Base-by-base conservation (phyloP, 2,888 invertebrate species). In the Nebria brevicollis region DNA sequence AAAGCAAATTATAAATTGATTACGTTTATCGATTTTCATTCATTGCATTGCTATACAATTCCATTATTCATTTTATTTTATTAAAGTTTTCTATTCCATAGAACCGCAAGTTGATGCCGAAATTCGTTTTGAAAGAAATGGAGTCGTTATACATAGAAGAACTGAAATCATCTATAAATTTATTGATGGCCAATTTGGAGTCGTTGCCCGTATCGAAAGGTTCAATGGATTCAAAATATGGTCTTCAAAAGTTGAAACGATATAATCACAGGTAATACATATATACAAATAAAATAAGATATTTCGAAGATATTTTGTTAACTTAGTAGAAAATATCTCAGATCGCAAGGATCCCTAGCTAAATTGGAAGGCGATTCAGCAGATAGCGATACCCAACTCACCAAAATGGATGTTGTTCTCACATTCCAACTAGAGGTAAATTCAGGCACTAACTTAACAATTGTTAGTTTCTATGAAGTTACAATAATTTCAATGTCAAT, bases 81-180 rank as follows among this genome's bases (percentile, higher is more conserved):
- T 66, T 66, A n/a, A 20, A 66, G n/a, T 66, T 15, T 70, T 25
- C 13, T 70, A 41, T 73, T 73, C 85, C 85, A 64, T 89, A 97
- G 96, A 98, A 98, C 90, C 95, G 97, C 86, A 97, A 98, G 91
- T 90, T 98, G 87, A 97, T 98, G 97, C 99, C 99, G 85, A 98
- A 97, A 92, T 99, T 99, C 92, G 98, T 99, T 84, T 93, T 99
- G 86, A 99, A 99, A 93, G 99, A 99, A 91, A 99, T 99, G 99
- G 99, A 99, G 91, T 97, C 97, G 77, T 93, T 99, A 87, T 99
- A 98, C 92, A 95, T 99, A 87, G 99, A 99, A 92, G 99, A 99
- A 90, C 91, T 98, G 87, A 97, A 98, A 90, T 95, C 98, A 82
- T 97, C 98, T 84, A 98, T 99, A 89, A 99, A 98, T 91, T 93